These are phyloP conservation scores for Dimorphilus gyrociliatus DNA, from an alignment of 2,888 invertebrate species.

Conservation along the genomic window DNA sequence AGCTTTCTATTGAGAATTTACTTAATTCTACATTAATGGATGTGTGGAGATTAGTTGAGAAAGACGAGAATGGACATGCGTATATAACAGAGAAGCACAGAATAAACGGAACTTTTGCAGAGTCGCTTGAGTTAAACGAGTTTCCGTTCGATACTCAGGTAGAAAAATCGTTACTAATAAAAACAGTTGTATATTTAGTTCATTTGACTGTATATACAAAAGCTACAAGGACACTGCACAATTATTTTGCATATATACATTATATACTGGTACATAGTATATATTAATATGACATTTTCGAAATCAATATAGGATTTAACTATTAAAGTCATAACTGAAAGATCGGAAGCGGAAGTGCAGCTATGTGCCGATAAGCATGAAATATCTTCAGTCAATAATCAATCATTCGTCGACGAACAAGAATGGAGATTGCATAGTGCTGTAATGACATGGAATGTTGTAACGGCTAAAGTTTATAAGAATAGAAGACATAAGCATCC, in stretches of 20 bases:
- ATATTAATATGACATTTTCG: background rate
- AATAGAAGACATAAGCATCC: constrained; percentile 14
- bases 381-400: constrained; percentile 15
- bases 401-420: constrained; percentile 16
- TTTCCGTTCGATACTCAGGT: constrained; percentile 16
- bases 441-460: constrained; percentile 15
- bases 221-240: too few relatives aligned
- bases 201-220: background rate
- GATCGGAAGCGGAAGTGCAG: constrained; percentile 13
- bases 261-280: too few relatives aligned
- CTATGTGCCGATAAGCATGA: constrained; percentile 14
- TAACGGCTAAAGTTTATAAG: constrained; percentile 13
- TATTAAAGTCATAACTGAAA: constrained; percentile 16
- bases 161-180: too few relatives aligned
- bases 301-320: constrained; percentile 13
- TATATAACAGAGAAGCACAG: constrained; percentile 13
- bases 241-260: too few relatives aligned
- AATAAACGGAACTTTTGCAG: constrained; percentile 13
- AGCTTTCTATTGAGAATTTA: constrained; percentile 9
- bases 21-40: too few relatives aligned
- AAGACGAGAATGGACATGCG: too few relatives aligned
- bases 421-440: constrained; percentile 18
- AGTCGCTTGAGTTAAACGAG: constrained; percentile 13
- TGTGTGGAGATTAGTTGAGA: too few relatives aligned
- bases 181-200: background rate